phyloP scores from a whole-genome alignment of 2,113 vertebrate species.

The Bos taurus region ARS-UCD2.0 NC_037330.1:81410501-81411000 shows the following conservation, averaged over 20 bases:
- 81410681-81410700: neutral
- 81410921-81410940: neutral
- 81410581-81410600: neutral
- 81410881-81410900: neutral
- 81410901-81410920: neutral
- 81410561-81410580: neutral
- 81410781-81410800: neutral
- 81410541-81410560: neutral
- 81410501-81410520: neutral
- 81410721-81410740: neutral
- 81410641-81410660: neutral
- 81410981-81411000: neutral
- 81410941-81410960: neutral
- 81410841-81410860: neutral
- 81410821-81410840: neutral
- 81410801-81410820: neutral
- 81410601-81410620: neutral
- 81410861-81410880: neutral
- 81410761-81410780: neutral
- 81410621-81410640: neutral
- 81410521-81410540: neutral
- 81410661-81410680: neutral
- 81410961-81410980: neutral
- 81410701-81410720: accelerated
- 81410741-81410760: neutral